phyloP scores from a whole-genome alignment of 2,797 vertebrate species.

The Pipistrellus pygmaeus region DNA sequence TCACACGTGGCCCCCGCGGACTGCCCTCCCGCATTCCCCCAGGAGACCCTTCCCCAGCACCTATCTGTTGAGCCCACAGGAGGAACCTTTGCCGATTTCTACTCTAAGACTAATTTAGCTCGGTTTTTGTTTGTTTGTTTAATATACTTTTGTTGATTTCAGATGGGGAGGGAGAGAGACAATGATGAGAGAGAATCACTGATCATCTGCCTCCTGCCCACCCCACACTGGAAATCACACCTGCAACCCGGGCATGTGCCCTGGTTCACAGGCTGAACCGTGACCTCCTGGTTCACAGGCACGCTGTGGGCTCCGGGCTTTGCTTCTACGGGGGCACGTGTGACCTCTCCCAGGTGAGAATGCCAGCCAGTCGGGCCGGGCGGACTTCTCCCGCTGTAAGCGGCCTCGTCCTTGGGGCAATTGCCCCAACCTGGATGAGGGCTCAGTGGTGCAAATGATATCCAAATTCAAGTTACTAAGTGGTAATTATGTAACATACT shows the following conservation, averaged over 20 bases:
- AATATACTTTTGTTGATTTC: no score
- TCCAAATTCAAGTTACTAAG: conserved; percentile 7
- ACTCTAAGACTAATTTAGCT: background rate
- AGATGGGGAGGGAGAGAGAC: no score
- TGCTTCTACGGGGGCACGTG: background rate
- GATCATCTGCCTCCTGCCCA: no score
- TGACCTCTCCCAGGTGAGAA: background rate
- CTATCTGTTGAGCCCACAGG: background rate
- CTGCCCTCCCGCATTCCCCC: background rate
- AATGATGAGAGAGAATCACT: no score
- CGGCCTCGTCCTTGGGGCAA: background rate
- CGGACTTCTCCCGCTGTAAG: background rate
- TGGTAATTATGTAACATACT: background rate
- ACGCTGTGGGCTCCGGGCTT: background rate
- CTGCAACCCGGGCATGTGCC: no score
- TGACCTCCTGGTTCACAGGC: no score
- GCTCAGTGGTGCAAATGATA: background rate
- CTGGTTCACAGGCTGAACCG: no score
- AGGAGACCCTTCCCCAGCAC: background rate
- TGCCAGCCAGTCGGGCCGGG: background rate
- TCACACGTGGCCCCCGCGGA: no score
- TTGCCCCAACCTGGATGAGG: rapidly evolving
- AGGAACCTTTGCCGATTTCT: background rate
- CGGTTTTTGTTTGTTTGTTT: no score
- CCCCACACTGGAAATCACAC: no score